Percentiles rank a stretch among this genome's conserved stretches.
phyloP scores from a whole-genome alignment of 2,113 vertebrate species.

The Hiodon alosoides region DNA sequence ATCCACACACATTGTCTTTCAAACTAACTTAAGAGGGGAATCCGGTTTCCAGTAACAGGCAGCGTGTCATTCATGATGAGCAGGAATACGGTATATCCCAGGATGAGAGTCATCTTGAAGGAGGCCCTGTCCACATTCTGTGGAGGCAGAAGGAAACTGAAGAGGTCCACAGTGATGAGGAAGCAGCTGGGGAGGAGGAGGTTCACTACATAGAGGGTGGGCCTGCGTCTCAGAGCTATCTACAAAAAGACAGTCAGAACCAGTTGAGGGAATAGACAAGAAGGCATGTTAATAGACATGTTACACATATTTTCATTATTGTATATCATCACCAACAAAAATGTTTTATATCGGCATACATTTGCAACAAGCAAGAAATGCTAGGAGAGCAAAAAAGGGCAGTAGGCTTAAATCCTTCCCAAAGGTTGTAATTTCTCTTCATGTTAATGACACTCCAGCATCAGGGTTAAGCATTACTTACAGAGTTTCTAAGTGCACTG shows the following conservation, averaged over 20 bases:
- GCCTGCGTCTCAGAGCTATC: constrained; percentile 44
- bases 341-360: no score
- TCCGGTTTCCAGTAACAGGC: constrained; percentile 55
- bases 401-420: no score
- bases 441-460: no score
- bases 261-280: neutral
- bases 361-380: no score
- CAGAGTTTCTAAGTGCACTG: neutral
- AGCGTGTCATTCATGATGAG: constrained; percentile 69
- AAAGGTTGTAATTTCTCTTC: no score
- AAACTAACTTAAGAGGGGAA: constrained; percentile 56
- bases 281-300: neutral
- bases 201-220: constrained; percentile 61
- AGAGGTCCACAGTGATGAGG: constrained; percentile 61
- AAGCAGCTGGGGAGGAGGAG: constrained; percentile 67
- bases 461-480: no score
- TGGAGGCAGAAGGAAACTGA: constrained; percentile 68
- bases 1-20: neutral
- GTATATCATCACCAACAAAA: no score
- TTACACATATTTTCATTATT: neutral
- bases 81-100: constrained; percentile 71
- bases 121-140: constrained; percentile 55
- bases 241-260: neutral
- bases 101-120: constrained; percentile 71
- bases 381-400: no score